These are phyloP conservation scores for Periphyllus acericola DNA, from an alignment of 2,888 invertebrate species.

Conservation along the genomic window DNA sequence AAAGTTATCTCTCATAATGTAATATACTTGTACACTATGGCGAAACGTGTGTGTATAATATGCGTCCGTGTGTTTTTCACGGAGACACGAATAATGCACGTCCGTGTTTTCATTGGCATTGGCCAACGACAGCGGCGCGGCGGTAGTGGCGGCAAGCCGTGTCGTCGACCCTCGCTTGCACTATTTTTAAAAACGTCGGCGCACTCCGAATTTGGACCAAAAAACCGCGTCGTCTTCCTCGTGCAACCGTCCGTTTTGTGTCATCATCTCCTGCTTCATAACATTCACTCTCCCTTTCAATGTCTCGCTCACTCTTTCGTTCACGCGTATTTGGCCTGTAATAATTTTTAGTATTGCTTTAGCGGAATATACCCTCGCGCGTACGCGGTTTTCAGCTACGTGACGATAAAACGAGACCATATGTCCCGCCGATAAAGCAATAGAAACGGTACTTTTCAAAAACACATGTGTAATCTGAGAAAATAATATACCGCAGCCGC, in stretches of 20 bases:
- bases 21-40: background rate
- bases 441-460: conserved; percentile 32
- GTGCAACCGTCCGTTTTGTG: background rate
- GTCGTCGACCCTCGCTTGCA: conserved; percentile 58
- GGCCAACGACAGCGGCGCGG: background rate
- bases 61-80: conserved; percentile 17
- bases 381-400: background rate
- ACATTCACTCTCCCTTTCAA: background rate
- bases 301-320: background rate
- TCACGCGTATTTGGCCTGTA: background rate
- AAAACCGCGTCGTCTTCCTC: conserved; percentile 10
- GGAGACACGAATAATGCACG: conserved; percentile 31
- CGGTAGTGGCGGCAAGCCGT: background rate
- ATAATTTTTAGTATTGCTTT: background rate
- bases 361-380: background rate
- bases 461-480: conserved; percentile 38
- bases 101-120: conserved; percentile 57
- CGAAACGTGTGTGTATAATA: background rate
- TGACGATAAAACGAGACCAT: background rate
- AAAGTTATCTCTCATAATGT: background rate
- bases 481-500: conserved; percentile 2
- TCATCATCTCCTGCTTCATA: background rate
- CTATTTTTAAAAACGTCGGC: conserved; percentile 58
- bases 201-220: conserved; percentile 41
- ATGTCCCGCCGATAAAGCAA: background rate